phyloP scores from a whole-genome alignment of 2,113 vertebrate genomes.

The Lucifuga dentata region DNA sequence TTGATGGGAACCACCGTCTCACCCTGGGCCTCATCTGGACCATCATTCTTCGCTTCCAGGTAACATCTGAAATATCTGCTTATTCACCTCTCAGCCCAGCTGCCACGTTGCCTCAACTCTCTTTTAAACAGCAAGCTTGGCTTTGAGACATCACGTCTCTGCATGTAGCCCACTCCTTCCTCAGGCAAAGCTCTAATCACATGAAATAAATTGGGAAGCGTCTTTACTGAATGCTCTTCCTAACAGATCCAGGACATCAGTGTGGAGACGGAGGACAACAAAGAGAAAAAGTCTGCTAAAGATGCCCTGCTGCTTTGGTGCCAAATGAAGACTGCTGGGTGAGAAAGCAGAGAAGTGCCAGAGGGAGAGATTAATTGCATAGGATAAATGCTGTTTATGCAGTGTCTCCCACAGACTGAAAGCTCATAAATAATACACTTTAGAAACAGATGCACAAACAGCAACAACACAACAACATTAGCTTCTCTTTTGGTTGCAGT shows the following conservation, averaged over 20 bases:
- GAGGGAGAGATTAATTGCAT: not conserved
- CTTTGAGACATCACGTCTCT: constrained; percentile 36
- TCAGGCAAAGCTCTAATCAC: constrained; percentile 18
- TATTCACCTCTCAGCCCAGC: not conserved
- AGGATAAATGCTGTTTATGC: constrained; percentile 1
- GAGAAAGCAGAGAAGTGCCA: constrained; percentile 46
- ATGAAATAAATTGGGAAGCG: not conserved
- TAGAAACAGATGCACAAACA: too few relatives aligned
- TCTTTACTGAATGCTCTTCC: constrained; percentile 12
- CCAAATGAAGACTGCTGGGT: constrained; percentile 98
- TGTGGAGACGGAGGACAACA: constrained; percentile 94
- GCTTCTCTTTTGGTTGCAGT: too few relatives aligned
- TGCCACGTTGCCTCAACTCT: not conserved
- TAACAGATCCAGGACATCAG: constrained; percentile 95
- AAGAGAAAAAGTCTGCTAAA: constrained; percentile 95
- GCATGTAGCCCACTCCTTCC: constrained; percentile 10
- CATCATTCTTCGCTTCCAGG: constrained; percentile 96
- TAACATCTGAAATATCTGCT: constrained; percentile 51
- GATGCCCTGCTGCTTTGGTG: constrained; percentile 95
- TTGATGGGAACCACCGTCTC: constrained; percentile 94
- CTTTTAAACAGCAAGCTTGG: not conserved
- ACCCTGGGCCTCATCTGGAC: constrained; percentile 95
- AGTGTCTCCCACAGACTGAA: too few relatives aligned
- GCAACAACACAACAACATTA: too few relatives aligned
- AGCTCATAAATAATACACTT: too few relatives aligned